These are phyloP conservation scores for Anolis carolinensis DNA, from an alignment of 2,113 vertebrate genomes.

Conservation along the genomic window DNA sequence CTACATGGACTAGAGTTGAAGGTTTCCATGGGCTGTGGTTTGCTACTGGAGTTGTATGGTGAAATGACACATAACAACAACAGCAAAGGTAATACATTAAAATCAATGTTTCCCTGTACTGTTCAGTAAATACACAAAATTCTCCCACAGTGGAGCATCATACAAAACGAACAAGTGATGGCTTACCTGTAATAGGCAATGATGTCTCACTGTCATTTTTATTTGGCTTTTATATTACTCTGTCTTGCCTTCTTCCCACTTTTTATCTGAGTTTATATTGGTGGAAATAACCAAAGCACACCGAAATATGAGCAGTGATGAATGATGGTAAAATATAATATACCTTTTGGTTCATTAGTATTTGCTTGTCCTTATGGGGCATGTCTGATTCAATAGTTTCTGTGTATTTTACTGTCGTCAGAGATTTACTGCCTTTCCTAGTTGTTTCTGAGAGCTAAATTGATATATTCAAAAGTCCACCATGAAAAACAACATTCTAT, in stretches of 20 bases:
- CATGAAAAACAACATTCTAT: conserved; percentile 53
- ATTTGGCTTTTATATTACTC: background rate
- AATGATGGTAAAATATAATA: background rate
- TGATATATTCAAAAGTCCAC: conserved; percentile 32
- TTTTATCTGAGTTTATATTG: background rate
- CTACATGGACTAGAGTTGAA: too few species aligned
- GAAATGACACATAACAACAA: too few species aligned
- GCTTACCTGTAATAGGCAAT: background rate
- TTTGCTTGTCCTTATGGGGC: conserved; percentile 13
- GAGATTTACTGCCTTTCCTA: background rate
- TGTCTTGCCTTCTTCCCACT: rapidly evolving
- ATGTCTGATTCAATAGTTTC: background rate
- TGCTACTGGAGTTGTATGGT: too few species aligned
- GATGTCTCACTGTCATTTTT: background rate
- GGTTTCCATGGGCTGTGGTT: too few species aligned
- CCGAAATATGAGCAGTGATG: background rate
- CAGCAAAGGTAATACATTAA: background rate
- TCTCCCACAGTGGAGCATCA: background rate
- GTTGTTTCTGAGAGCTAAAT: conserved; percentile 9
- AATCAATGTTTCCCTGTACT: background rate
- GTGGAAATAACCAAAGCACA: background rate
- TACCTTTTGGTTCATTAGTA: rapidly evolving
- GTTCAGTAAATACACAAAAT: background rate
- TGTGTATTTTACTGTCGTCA: conserved; percentile 22
- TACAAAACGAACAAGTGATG: background rate